A percentile compares a stretch with the other conserved stretches of the same genome.
These are phyloP conservation scores for Ageneiosus marmoratus DNA, from an alignment of 2,113 vertebrate genomes.

Conservation along the genomic window DNA sequence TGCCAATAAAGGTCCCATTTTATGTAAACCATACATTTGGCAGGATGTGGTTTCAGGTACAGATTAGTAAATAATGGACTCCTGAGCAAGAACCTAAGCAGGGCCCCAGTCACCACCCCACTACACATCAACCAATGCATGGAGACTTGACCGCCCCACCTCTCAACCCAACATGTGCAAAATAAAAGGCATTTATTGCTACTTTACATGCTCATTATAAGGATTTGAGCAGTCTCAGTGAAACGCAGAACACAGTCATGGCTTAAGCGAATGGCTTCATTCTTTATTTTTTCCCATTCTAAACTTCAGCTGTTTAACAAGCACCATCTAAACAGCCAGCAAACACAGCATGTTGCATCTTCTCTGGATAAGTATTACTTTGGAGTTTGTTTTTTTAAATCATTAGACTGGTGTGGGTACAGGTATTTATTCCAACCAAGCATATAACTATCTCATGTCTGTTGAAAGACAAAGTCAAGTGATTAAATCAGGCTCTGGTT, in stretches of 20 bases:
- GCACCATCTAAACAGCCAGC: background rate
- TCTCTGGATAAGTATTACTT: background rate
- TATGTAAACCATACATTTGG: constrained; percentile 53
- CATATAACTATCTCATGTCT: background rate
- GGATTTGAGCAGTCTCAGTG: background rate
- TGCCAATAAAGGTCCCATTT: background rate
- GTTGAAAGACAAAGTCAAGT: background rate
- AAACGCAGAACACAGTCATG: background rate
- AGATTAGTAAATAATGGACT: background rate
- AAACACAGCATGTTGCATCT: background rate
- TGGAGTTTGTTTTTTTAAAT: background rate
- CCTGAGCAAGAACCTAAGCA: background rate
- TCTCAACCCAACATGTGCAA: background rate
- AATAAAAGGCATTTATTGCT: background rate
- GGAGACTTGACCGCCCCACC: background rate
- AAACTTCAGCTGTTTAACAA: background rate
- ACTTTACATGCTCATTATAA: background rate
- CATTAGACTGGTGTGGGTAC: background rate
- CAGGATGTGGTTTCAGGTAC: background rate
- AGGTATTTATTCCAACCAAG: background rate
- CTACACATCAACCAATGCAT: background rate
- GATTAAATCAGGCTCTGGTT: background rate
- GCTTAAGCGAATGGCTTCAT: background rate
- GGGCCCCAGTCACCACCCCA: background rate
- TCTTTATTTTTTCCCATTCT: background rate